Conservation (phyloP, 2,888 invertebrate genomes). For the Lasius platythorax region DNA sequence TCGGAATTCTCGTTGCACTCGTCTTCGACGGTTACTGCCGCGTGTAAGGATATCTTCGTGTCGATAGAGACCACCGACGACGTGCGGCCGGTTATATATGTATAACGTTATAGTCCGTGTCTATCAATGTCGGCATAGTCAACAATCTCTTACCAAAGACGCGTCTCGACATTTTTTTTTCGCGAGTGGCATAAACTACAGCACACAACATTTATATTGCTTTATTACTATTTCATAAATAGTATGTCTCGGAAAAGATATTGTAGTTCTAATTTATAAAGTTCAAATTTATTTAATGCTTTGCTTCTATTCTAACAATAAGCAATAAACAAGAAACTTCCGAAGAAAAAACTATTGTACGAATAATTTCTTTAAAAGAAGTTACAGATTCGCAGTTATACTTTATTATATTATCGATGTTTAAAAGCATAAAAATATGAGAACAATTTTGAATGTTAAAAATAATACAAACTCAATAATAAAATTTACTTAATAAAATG, state of each 20-base stretch:
- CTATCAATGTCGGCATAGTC: neutral
- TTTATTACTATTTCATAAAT: neutral
- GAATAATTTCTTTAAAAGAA: neutral
- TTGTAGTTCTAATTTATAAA: neutral
- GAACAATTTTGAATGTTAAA: neutral
- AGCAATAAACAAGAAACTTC: neutral
- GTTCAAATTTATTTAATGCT: neutral
- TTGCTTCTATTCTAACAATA: neutral
- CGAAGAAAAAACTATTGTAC: neutral
- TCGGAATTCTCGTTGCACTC: neutral
- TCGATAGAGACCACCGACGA: slow-evolving; percentile 1
- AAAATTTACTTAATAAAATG: neutral
- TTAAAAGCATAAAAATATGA: neutral
- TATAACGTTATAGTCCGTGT: neutral
- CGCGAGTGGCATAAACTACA: neutral
- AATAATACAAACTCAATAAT: neutral
- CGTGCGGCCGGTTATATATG: neutral
- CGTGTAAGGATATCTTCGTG: slow-evolving; percentile 6
- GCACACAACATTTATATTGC: neutral
- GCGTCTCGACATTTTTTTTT: neutral
- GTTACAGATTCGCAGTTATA: neutral
- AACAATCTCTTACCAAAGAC: neutral
- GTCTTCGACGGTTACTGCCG: neutral
- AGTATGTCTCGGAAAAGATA: neutral
- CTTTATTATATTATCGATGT: neutral